Base-by-base conservation (phyloP, 2,888 invertebrate genomes). In the Netelia virgata region DNA sequence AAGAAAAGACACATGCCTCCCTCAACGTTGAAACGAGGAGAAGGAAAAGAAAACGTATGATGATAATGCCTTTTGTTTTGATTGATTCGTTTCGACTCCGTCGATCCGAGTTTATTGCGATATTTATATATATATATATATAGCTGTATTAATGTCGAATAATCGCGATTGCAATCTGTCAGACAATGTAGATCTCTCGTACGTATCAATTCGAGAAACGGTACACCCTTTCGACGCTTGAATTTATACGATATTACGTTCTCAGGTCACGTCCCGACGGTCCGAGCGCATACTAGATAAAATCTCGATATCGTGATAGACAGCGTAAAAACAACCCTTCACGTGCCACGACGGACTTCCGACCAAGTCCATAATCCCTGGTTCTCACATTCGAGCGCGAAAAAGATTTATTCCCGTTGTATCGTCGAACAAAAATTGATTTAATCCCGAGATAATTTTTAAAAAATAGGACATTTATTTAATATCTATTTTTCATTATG, bases 181-280 rank as follows among this genome's bases (percentile, higher is more conserved):
- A 69, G 61, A 3, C n/a, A 0, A 69, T 57, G 23, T 43, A 50
- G 69, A 78, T 74, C 68, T 66, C 61, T 43, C 20, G 41, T 28
- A 20, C 28, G 59, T 63, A 77, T 69, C 55, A 72, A 82, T 77
- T 82, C 20, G 18, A n/a, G 53, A 53, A n/a, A 28, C 11, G 59
- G 9, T 63, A 20, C 59, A 77, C 73, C 77, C 77, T 77, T 72
- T 77, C 82, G 68, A 50, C 66, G 47, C 73, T 50, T 47, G 47
- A 77, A 81, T 77, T 83, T 70, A 53, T 63, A 41, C 66, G 55
- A 73, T 50, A 69, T 64, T 77, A 14, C 3, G 77, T 81, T 81
- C 63, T 50, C 84, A 43, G 16, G 84, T 84, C 81, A 81, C 84
- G 84, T 84, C 6, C 69, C 77, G 53, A 41, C 36, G 72, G 14